Evolutionary conservation across 2,888 invertebrate genomes (phyloP).

Genomic region (Sesamia inferens): DNA sequence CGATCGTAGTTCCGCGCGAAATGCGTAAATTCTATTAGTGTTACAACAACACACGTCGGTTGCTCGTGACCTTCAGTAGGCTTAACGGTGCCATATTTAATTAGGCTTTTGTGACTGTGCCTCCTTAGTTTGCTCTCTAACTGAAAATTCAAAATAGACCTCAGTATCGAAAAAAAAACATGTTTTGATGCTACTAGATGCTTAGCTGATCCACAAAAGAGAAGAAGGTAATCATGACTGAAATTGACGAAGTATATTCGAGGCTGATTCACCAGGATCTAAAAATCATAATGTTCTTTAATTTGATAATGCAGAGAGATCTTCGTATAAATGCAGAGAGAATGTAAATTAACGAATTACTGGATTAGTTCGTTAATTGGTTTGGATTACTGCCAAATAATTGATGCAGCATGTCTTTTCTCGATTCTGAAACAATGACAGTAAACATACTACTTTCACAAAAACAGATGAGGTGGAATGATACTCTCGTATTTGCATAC

Average conservation of each 20-base stretch:
- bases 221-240: no score
- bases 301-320: not conserved
- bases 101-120: constrained; percentile 37
- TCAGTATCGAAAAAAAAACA: not conserved
- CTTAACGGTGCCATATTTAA: constrained; percentile 53
- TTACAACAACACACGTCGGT: constrained; percentile 35
- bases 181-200: not conserved
- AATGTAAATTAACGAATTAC: not conserved
- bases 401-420: not conserved
- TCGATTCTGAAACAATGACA: not conserved
- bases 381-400: not conserved
- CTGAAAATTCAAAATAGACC: not conserved
- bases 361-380: not conserved
- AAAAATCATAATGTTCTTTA: not conserved
- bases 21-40: constrained; percentile 49
- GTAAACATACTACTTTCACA: not conserved
- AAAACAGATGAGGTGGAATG: not conserved
- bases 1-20: constrained; percentile 22
- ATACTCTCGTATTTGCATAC: not conserved
- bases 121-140: not conserved
- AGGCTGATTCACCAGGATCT: not conserved
- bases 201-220: constrained; percentile 4
- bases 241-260: not conserved
- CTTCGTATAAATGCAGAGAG: not conserved
- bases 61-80: constrained; percentile 41